phyloP scores from a whole-genome alignment of 2,113 vertebrate species.

The Mastomys natalensis region DNA sequence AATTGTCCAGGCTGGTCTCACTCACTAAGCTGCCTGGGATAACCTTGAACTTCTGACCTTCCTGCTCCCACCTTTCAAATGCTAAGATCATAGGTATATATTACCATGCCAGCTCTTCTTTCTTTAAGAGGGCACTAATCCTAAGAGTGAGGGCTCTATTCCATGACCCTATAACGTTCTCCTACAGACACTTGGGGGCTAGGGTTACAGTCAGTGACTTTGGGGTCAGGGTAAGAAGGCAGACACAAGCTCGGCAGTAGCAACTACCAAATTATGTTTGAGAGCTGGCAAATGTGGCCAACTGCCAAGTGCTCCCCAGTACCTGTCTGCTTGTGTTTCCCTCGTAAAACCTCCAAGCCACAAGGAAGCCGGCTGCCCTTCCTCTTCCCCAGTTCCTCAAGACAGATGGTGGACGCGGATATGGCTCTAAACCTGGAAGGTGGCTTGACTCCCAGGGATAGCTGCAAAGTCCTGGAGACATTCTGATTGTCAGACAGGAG shows the following conservation, averaged over 20 bases:
- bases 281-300: neutral
- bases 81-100: neutral
- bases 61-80: neutral
- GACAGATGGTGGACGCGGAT: neutral
- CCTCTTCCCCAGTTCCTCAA: neutral
- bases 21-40: neutral
- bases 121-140: neutral
- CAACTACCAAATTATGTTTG: neutral
- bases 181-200: neutral
- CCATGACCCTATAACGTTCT: neutral
- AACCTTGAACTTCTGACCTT: neutral
- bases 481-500: neutral
- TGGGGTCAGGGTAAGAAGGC: fast-evolving
- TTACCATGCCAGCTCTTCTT: too few species aligned
- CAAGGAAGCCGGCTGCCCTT: neutral
- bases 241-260: neutral
- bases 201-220: neutral
- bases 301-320: neutral
- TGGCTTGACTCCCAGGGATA: fast-evolving
- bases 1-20: neutral
- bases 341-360: neutral
- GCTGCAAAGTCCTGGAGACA: too few species aligned
- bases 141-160: neutral
- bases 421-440: neutral
- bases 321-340: neutral